Base-by-base conservation (phyloP, 1,140 invertebrate species). In the Hycleus cichorii region DNA sequence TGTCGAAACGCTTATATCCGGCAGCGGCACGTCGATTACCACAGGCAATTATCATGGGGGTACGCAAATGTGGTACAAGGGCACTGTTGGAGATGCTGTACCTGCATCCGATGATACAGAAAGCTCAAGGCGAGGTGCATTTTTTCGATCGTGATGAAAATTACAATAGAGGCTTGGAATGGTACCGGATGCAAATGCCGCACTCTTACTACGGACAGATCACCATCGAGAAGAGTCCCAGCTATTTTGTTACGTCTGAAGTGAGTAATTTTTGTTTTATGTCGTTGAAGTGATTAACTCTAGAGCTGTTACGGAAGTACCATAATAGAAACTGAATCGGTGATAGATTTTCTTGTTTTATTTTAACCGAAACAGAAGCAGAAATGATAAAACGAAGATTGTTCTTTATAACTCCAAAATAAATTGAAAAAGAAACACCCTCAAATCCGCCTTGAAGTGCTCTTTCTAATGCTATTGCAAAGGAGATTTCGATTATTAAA, bases 191-290 rank as follows among this genome's bases (percentile, higher is more conserved):
- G 61, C 89, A 93, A 76, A 97, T 97, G 94, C 94, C 94, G 4
- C 83, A 88, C 66, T 93, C 92, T 0, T 89, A 89, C 72, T 83
- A 83, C 54, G 88, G 87, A 24, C 93, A 97, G 76, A 86, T 97
- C 59, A 97, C 94, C 10, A 93, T 98, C 66, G 95, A 98, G 76
- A 98, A 98, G 75, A 96, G 92, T 60, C 95, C 95, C 1, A 95
- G 92, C 66, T 98, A 98, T 77, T 97, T 98, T 77, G 90, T 98
- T 49, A 97, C 93, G 10, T 90, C 92, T 11, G 91, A 95, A 81
- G 95, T 93, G 75, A 80, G 77, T 72, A 4, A 32, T 38, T 39
- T 32, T 32, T 0, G 0, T 32, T 32, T 18, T 18, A 18, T 32
- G 2, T 32, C 7, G 4, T 0, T 32, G 27, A 32, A 12, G 12